Evolutionary conservation across 2,113 vertebrate genomes (phyloP).

Genomic region (Antechinus flavipes): DNA sequence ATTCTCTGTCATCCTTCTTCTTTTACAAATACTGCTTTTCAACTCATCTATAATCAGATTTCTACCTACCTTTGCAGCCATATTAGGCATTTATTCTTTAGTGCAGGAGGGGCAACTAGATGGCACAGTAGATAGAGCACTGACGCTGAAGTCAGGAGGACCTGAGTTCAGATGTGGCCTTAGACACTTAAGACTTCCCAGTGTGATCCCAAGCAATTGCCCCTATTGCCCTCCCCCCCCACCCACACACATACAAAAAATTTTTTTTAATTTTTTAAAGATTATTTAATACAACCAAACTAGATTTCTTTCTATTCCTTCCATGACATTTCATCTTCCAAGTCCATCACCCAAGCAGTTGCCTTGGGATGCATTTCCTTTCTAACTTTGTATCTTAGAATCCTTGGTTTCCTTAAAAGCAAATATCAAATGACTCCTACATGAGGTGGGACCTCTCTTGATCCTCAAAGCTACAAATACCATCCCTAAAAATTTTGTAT

Average conservation of each 20-base stretch:
- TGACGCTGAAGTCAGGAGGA: too few relatives aligned
- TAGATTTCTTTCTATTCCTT: not conserved
- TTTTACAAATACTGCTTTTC: not conserved
- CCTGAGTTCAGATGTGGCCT: too few relatives aligned
- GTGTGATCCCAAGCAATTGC: too few relatives aligned
- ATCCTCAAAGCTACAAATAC: not conserved
- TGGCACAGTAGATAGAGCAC: too few relatives aligned
- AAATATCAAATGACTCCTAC: not conserved
- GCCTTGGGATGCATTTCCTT: not conserved
- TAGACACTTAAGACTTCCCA: too few relatives aligned
- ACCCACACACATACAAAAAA: too few relatives aligned
- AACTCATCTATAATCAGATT: not conserved
- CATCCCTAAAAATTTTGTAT: not conserved
- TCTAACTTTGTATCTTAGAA: not conserved
- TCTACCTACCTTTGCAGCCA: not conserved
- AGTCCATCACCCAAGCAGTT: not conserved
- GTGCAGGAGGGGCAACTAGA: not conserved
- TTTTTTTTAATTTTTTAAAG: too few relatives aligned
- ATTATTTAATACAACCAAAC: not conserved
- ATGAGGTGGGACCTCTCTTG: not conserved
- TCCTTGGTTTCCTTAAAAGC: not conserved
- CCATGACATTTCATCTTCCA: not conserved
- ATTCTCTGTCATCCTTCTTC: not conserved
- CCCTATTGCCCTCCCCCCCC: too few relatives aligned
- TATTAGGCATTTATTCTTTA: not conserved